Evolutionary conservation across 1,140 invertebrate species (phyloP), one percentile per base, ranked within the genome.

Genomic region (Drosophila pectinifera): DNA sequence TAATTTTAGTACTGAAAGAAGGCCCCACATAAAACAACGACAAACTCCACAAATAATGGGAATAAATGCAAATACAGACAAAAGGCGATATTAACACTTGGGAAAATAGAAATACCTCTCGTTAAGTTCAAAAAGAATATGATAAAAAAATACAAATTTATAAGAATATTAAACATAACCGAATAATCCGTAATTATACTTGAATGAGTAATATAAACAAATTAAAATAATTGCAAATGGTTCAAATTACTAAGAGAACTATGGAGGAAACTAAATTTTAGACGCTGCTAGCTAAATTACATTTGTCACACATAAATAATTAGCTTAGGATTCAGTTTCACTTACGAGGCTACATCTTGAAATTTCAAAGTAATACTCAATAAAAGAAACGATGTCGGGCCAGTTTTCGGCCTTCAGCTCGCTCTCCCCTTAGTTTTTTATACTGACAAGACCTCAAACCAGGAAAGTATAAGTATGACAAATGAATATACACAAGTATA

Each of bases 91-190:
- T 80, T 88, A 80, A 88, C 58, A 91, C 86, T 89, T 91, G 86
- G 79, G 84, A 91, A 92, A 90, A 92, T 92, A 92, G 76, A 92
- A 92, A 92, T 92, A 92, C 91, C 91, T 92, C 91, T 92, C 78
- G 84, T 92, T 92, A 90, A 92, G 91, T 92, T 92, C 91, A 92
- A 92, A 91, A 69, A 42, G 18, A 76, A 67, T 89, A 90, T 80
- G 68, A 88, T 73, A 75, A 62, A 79, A 73, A 65, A 82, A 63
- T 78, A 72, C 31, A 76, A 73, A 68, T 74, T 65, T 74, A 81
- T 81, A 68, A 73, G 64, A 68, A 67, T 56, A 64, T 57, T 49
- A 45, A 51, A 20, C 31, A 31, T 78, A 78, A 65, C 42, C 28
- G 7, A 67, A 55, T 75, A 62, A 70, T 45, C 31, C 42, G 24